Evolutionary conservation across 2,888 invertebrate genomes (phyloP).

Genomic region (Plusia festucae): DNA sequence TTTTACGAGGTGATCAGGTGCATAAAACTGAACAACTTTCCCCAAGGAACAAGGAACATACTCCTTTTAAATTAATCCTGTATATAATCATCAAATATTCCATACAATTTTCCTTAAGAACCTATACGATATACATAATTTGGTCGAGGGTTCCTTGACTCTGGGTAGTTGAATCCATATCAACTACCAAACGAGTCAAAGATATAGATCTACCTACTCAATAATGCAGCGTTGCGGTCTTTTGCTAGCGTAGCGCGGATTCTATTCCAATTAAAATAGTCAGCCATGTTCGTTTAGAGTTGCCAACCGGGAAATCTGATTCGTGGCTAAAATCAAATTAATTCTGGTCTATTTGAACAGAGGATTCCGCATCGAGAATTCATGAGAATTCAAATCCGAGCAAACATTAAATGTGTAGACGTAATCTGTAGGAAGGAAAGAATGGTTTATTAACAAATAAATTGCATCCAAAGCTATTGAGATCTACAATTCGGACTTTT

Average conservation of each 20-base stretch:
- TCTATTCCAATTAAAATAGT: conserved; percentile 22
- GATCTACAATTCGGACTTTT: no score
- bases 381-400: conserved; percentile 1
- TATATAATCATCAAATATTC: no score
- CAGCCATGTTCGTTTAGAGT: conserved; percentile 9
- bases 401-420: neutral
- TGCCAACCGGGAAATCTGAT: conserved; percentile 33
- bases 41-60: no score
- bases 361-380: neutral
- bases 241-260: neutral
- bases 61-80: no score
- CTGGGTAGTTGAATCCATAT: no score
- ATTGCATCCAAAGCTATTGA: neutral
- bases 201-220: no score
- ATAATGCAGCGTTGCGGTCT: conserved; percentile 11
- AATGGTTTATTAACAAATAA: neutral
- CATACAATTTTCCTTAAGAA: no score
- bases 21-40: no score
- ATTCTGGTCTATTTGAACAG: conserved; percentile 29
- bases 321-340: conserved; percentile 20
- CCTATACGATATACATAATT: no score
- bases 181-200: neutral
- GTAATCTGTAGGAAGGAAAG: neutral
- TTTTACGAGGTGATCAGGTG: no score
- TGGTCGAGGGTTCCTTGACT: no score